Conservation (phyloP, 2,113 vertebrate genomes). For the Neotragus pygmaeus region DNA sequence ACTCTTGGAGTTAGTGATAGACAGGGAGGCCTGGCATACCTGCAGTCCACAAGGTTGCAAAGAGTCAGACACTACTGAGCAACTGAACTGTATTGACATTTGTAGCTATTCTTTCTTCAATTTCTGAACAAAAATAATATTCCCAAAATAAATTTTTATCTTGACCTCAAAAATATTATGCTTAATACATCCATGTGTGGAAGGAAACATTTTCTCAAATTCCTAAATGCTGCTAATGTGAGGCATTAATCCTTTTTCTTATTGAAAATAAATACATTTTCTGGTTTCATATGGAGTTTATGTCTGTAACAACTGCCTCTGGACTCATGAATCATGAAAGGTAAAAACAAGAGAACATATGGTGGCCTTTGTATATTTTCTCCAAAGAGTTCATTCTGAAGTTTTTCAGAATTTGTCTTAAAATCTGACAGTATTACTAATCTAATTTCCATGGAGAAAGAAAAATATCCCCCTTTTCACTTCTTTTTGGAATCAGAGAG, state of each 20-base stretch:
- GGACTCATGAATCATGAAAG: constrained; percentile 14
- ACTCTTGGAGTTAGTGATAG: background rate
- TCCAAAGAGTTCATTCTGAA: background rate
- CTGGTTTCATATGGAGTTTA: background rate
- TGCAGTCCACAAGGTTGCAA: background rate
- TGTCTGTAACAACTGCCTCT: background rate
- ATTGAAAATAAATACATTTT: background rate
- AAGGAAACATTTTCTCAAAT: background rate
- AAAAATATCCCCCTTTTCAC: background rate
- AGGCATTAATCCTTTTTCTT: background rate
- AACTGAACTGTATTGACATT: background rate
- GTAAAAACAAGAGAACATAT: constrained; percentile 38
- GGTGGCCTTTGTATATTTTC: constrained; percentile 22
- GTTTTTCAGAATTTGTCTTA: background rate
- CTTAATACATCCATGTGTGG: background rate
- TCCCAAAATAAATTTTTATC: background rate
- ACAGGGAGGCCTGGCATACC: background rate
- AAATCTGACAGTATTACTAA: background rate
- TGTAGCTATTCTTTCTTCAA: background rate
- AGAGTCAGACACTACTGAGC: background rate
- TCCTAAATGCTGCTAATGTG: background rate
- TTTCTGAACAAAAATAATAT: background rate
- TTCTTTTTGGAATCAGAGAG: background rate
- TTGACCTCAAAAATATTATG: background rate
- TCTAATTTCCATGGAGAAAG: background rate